Base-by-base conservation (phyloP, 1,140 invertebrate genomes). In the Caenorhabditis tropicalis region DNA sequence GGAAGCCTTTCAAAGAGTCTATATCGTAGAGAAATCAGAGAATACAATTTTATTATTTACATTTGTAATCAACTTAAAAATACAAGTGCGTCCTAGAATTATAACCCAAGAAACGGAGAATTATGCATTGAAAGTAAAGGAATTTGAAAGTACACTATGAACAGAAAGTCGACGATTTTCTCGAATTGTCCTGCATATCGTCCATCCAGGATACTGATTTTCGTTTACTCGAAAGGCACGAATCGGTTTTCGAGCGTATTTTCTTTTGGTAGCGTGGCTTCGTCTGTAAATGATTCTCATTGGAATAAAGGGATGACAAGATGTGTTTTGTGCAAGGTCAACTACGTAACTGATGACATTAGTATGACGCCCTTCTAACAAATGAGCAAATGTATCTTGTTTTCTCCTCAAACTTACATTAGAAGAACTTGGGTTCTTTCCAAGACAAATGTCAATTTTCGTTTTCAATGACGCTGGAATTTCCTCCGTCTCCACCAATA, bases 141-240 rank as follows among this genome's bases (percentile, higher is more conserved):
- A 27, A 27, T 7, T 27, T 12, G 24, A 56, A 24, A 27, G 2
- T 43, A 10, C 9, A 74, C 36, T 74, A 74, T 74, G 36, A 16
- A 74, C 65, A 74, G 65, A 74, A 74, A 43, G 65, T 74, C 2
- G 65, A 74, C 33, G 65, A 74, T 74, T 74, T 74, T 39, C 65
- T n/a, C 2, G 65, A 74, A n/a, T 74, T 74, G 24, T 74, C 65
- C 21, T 74, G 65, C 65, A 74, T 74, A 74, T 74, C 65, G 36
- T 74, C 65, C 36, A 74, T 74, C 65, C 65, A 74, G 19, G 65
- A 74, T 24, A 74, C 65, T 12, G 65, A 74, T 74, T 74, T 74
- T 43, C 65, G 65, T 74, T 74, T 74, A 74, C 65, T 74, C 33
- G 65, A 74, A 5, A 74, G n/a, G 36, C 65, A 74, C 9, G 65